Conservation (phyloP, 1,140 invertebrate genomes). For the Trichogramma pretiosum region DNA sequence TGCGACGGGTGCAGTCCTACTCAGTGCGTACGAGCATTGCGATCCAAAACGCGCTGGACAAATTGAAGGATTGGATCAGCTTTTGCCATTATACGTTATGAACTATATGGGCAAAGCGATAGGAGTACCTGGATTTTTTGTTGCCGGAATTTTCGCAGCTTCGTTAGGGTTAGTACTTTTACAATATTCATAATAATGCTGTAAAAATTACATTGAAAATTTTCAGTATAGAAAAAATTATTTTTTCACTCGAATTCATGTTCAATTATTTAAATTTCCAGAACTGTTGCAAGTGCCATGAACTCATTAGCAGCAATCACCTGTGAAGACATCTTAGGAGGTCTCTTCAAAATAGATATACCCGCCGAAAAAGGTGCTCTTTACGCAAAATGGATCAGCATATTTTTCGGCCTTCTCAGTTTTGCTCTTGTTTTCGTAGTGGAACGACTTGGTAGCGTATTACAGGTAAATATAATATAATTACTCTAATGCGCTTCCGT, state of each 20-base stretch:
- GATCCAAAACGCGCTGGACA: conserved; percentile 59
- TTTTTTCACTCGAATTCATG: too few species aligned
- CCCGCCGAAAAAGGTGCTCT: conserved; percentile 60
- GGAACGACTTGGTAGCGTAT: conserved; percentile 66
- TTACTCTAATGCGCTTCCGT: not conserved
- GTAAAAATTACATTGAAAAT: too few species aligned
- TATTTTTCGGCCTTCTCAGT: conserved; percentile 54
- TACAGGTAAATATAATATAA: conserved; percentile 54
- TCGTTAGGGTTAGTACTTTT: conserved; percentile 58
- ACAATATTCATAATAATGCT: too few species aligned
- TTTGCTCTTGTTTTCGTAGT: conserved; percentile 71
- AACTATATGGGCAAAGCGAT: conserved; percentile 60
- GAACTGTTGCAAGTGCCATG: conserved; percentile 83
- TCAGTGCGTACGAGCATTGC: conserved; percentile 69
- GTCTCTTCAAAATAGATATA: conserved; percentile 57
- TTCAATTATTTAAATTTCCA: conserved; percentile 45
- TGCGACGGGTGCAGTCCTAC: conserved; percentile 75
- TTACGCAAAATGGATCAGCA: conserved; percentile 55
- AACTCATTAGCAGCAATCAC: conserved; percentile 86
- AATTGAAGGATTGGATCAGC: conserved; percentile 60
- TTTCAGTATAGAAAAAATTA: too few species aligned
- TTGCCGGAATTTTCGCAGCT: conserved; percentile 70
- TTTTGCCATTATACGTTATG: conserved; percentile 79
- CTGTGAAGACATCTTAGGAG: conserved; percentile 75
- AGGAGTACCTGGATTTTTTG: conserved; percentile 79